These are phyloP conservation scores for Escarpia spicata DNA, from an alignment of 2,888 invertebrate species.

Conservation along the genomic window DNA sequence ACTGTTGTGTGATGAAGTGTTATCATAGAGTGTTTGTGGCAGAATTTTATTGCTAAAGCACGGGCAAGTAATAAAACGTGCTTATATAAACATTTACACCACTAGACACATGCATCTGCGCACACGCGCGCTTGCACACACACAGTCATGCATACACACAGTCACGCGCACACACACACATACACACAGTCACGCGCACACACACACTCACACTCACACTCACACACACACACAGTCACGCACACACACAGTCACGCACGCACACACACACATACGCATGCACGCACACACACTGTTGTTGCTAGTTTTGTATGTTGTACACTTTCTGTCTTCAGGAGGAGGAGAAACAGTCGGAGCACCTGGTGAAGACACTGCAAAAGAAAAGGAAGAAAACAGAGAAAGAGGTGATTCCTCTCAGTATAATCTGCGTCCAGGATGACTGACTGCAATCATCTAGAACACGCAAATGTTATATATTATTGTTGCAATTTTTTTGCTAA, in stretches of 20 bases:
- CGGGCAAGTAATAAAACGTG: neutral
- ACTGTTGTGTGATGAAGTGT: neutral
- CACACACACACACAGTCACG: too few species aligned
- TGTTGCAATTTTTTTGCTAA: neutral
- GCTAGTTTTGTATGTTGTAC: neutral
- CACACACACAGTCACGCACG: too few species aligned
- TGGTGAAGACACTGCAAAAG: constrained; percentile 29
- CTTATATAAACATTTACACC: neutral
- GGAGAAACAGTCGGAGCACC: constrained; percentile 35
- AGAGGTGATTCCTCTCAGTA: constrained; percentile 18
- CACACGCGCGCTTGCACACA: neutral
- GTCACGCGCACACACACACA: too few species aligned
- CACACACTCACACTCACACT: too few species aligned
- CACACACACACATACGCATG: neutral
- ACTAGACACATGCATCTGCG: neutral
- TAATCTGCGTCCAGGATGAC: neutral
- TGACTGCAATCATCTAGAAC: neutral
- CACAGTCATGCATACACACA: neutral
- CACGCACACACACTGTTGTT: neutral
- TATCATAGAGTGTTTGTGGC: too few species aligned
- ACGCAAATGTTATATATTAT: neutral
- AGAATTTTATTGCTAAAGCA: too few species aligned
- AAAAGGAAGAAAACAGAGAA: constrained; percentile 1
- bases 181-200: neutral
- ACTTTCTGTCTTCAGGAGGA: constrained; percentile 31